phyloP scores from a whole-genome alignment of 2,797 vertebrate genomes.

The Esox masquinongy region DNA sequence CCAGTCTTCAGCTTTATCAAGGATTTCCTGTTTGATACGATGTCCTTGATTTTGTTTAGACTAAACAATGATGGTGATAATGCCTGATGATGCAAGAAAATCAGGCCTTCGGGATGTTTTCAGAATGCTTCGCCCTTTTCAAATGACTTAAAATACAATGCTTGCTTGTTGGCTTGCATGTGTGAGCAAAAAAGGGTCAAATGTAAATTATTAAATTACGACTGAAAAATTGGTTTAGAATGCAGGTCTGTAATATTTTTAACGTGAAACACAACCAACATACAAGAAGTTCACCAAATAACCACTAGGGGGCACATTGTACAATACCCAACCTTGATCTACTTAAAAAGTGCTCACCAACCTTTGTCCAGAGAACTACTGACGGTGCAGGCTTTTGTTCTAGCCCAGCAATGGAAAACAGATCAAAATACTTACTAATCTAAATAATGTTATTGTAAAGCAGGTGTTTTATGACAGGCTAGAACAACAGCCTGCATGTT shows the following conservation, averaged over 20 bases:
- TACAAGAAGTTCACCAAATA: neutral
- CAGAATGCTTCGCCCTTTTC: neutral
- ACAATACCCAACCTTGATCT: neutral
- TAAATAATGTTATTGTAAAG: neutral
- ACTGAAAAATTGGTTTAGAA: slow-evolving; percentile 11
- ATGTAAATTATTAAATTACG: slow-evolving; percentile 4
- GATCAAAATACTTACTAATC: neutral
- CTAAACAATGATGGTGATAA: neutral
- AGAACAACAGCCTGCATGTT: neutral
- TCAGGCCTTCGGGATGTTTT: neutral
- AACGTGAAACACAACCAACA: neutral
- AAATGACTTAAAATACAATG: neutral
- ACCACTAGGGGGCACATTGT: slow-evolving; percentile 46
- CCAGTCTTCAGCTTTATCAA: neutral
- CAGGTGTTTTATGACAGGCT: neutral
- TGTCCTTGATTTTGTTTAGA: neutral
- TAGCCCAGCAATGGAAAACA: neutral
- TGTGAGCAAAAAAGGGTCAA: slow-evolving; percentile 13
- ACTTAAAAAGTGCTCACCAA: neutral
- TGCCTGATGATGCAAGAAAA: neutral
- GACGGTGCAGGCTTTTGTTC: neutral
- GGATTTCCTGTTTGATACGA: neutral
- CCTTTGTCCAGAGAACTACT: neutral
- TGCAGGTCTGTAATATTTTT: neutral
- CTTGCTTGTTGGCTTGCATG: neutral